Base-by-base conservation (phyloP, 37 sponge, comb jelly and placozoan species). In the Halisarca cf. caerulea region DNA sequence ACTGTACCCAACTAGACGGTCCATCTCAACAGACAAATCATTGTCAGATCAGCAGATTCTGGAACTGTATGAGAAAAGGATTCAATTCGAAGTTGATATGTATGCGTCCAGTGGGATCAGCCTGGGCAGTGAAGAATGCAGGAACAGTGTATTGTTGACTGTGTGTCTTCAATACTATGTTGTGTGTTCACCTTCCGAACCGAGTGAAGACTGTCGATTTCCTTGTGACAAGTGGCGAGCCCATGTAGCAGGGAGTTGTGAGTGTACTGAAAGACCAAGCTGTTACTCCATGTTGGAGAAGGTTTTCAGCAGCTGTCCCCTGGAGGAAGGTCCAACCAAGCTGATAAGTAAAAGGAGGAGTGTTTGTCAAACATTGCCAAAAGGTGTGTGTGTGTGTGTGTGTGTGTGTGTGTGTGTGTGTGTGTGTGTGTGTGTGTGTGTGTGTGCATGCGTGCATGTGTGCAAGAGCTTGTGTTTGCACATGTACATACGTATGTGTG, bases 181-280 rank as follows among this genome's bases (percentile, higher is more conserved):
- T 17, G 34, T 30, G 17, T 68, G 69, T 34, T 68, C 69, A 2
- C 35, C 69, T 7, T 68, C 69, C 3, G 35, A 28, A 4, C 7
- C 69, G 17, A n/a, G 33, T 7, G 32, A 28, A 3, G 32, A 28
- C 69, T 68, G 69, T 27, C 35, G 35, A 17, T 34, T 68, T 17
- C 35, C 69, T 30, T 68, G 69, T 68, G 69, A 68, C 69, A 68
- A 27, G 33, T 68, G 69, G 69, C n/a, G 35, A 34, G 35, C 35
- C 30, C 69, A 68, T 30, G 69, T 68, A 18, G 69, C 35, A 34
- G 35, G 69, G 35, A 68, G 35, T 34, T 68, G 69, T 34, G 33
- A 28, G 35, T 68, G 69, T 34, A 17, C 27, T n/a, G 69, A 4
- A 4, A 1, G 35, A 68, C 17, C 30, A 34, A 30, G 1, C 69